Percentiles rank a stretch among this genome's conserved stretches.
Evolutionary conservation across 2,797 vertebrate species (phyloP).

Genomic region (Halcyon smyrnensis): DNA sequence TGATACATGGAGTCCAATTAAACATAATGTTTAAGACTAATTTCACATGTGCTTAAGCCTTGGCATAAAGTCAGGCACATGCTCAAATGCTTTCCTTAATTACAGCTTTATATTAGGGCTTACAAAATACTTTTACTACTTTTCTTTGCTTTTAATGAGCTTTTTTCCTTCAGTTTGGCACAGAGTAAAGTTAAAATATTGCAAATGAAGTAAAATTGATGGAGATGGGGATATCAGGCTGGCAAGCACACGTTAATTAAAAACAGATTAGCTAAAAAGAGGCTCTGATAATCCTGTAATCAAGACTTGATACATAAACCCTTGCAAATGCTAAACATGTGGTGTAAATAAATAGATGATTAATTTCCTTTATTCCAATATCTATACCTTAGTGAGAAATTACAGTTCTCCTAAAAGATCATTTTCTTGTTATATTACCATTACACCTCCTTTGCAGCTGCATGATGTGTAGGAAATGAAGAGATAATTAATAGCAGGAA

Average conservation of each 20-base stretch:
- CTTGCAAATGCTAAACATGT: slow-evolving; percentile 52
- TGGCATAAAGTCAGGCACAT: slow-evolving; percentile 38
- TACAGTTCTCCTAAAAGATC: slow-evolving; percentile 4
- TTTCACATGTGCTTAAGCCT: slow-evolving; percentile 54
- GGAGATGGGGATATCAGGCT: neutral
- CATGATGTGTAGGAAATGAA: neutral
- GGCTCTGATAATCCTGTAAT: slow-evolving; percentile 53
- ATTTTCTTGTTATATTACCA: slow-evolving; percentile 19
- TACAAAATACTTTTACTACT: slow-evolving; percentile 34
- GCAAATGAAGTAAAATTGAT: slow-evolving; percentile 31
- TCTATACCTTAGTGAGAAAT: neutral
- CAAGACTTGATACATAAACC: slow-evolving; percentile 32
- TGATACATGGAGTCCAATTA: slow-evolving; percentile 30
- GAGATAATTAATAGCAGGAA: slow-evolving; percentile 38
- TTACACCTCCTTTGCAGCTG: slow-evolving; percentile 21
- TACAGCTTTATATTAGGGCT: slow-evolving; percentile 31
- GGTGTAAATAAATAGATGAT: slow-evolving; percentile 60
- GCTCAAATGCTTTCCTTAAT: slow-evolving; percentile 60
- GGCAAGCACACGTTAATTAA: slow-evolving; percentile 53
- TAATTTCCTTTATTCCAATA: slow-evolving; percentile 52
- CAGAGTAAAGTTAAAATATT: slow-evolving; percentile 27
- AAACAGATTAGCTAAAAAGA: slow-evolving; percentile 59
- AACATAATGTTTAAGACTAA: slow-evolving; percentile 42
- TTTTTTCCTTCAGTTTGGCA: neutral
- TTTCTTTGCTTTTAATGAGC: slow-evolving; percentile 11